Evolutionary conservation across 2,888 invertebrate genomes (phyloP).

Genomic region (Heliothis peltigera): DNA sequence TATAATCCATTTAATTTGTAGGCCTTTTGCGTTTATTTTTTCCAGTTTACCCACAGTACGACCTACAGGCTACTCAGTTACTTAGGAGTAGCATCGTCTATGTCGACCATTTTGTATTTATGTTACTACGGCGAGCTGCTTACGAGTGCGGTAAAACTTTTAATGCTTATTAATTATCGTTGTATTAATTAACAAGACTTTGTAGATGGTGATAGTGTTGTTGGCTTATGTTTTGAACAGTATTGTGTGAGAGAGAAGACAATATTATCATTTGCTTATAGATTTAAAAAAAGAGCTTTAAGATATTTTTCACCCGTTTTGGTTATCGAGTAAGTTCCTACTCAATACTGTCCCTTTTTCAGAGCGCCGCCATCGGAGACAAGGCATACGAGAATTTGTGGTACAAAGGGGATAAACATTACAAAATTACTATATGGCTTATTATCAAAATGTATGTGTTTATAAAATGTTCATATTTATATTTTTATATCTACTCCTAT

Average conservation of each 20-base stretch:
- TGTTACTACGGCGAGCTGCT: constrained; percentile 65
- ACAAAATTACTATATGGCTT: constrained; percentile 51
- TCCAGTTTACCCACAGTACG: constrained; percentile 60
- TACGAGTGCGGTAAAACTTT: constrained; percentile 58
- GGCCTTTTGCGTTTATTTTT: constrained; percentile 1
- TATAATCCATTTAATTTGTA: constrained; percentile 1
- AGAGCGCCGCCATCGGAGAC: constrained; percentile 61
- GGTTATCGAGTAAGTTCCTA: too few relatives aligned
- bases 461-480: too few relatives aligned
- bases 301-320: too few relatives aligned
- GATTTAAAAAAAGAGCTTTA: too few relatives aligned
- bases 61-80: constrained; percentile 58
- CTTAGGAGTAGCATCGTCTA: constrained; percentile 44
- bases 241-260: neutral
- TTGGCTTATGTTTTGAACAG: too few relatives aligned
- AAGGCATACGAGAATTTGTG: constrained; percentile 60
- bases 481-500: too few relatives aligned
- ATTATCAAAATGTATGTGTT: constrained; percentile 62
- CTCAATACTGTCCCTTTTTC: constrained; percentile 11
- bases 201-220: constrained; percentile 10
- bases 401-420: constrained; percentile 53
- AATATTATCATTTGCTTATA: too few relatives aligned
- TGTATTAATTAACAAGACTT: constrained; percentile 16
- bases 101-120: constrained; percentile 53
- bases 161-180: constrained; percentile 26